These are phyloP conservation scores for Orchesella cincta DNA, from an alignment of 1,140 invertebrate genomes.

Conservation along the genomic window DNA sequence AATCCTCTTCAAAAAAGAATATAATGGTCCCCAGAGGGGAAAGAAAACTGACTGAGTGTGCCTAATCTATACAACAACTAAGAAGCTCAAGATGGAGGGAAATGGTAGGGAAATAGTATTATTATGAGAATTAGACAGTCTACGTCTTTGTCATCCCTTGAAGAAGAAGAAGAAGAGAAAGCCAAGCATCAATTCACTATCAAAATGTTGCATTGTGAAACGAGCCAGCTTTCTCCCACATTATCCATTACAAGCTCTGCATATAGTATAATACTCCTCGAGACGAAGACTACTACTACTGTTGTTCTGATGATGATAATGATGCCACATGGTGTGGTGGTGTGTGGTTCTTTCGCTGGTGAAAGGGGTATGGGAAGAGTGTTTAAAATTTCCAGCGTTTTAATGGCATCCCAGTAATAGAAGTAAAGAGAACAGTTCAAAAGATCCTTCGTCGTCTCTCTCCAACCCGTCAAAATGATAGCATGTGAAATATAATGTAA, in stretches of 20 bases:
- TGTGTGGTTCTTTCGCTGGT: background rate
- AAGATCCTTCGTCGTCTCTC: slow-evolving; percentile 6
- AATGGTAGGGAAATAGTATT: slow-evolving; percentile 3
- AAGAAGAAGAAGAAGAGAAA: background rate
- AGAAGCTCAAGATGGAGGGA: background rate
- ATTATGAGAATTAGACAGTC: slow-evolving; percentile 6
- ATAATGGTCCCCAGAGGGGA: background rate
- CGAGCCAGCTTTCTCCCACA: no score
- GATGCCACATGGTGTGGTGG: background rate
- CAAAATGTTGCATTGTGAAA: background rate
- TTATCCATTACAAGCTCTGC: no score
- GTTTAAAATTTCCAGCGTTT: slow-evolving; percentile 1
- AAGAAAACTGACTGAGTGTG: background rate
- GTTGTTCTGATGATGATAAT: background rate
- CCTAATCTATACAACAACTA: background rate
- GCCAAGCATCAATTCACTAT: slow-evolving; percentile 1
- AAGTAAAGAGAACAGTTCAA: background rate
- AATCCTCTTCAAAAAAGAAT: background rate
- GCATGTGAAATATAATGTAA: slow-evolving; percentile 24
- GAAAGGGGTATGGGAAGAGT: background rate
- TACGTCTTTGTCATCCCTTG: slow-evolving; percentile 7
- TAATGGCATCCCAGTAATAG: slow-evolving; percentile 17
- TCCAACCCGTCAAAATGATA: background rate
- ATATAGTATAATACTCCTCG: no score
- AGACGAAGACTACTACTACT: background rate